Conservation (phyloP, 2,888 invertebrate species). For the Scaptodrosophila latifasciaeformis region DNA sequence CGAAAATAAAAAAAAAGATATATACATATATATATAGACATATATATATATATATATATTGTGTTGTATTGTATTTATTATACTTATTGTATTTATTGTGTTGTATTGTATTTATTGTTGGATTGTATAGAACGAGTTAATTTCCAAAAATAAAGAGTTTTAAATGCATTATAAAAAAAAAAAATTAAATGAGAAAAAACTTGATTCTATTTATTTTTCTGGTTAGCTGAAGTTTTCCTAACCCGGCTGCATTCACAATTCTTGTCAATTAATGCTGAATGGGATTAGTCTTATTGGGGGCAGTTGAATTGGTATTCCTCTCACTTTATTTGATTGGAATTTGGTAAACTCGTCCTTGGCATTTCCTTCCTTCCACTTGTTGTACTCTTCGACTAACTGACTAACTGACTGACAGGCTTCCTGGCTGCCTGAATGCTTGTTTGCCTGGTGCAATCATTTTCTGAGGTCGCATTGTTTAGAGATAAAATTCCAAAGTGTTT, state of each 20-base stretch:
- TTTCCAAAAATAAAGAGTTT: slow-evolving; percentile 61
- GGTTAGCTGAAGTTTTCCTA: too few relatives aligned
- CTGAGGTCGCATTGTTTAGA: slow-evolving; percentile 57
- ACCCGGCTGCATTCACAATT: too few relatives aligned
- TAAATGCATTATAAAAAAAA: slow-evolving; percentile 52
- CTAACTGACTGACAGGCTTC: too few relatives aligned
- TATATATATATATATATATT: slow-evolving; percentile 19
- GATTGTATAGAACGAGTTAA: slow-evolving; percentile 39
- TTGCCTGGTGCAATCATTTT: slow-evolving; percentile 49
- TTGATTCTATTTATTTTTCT: too few relatives aligned
- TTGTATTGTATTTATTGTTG: slow-evolving; percentile 70
- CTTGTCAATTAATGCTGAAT: too few relatives aligned
- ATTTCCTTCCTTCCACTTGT: slow-evolving; percentile 27
- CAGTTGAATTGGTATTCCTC: slow-evolving; percentile 28
- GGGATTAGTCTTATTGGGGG: too few relatives aligned
- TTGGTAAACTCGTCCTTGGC: slow-evolving; percentile 53
- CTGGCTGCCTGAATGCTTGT: slow-evolving; percentile 7
- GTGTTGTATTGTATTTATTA: slow-evolving; percentile 34
- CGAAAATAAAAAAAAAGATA: slow-evolving; percentile 32
- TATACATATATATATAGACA: slow-evolving; percentile 11
- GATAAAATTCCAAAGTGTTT: slow-evolving; percentile 62
- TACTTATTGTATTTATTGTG: slow-evolving; percentile 62
- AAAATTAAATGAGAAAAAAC: too few relatives aligned
- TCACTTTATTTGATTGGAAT: slow-evolving; percentile 42
- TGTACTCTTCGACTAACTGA: too few relatives aligned